Conservation (phyloP, 2,797 vertebrate genomes). For the Epinephelus malabaricus region DNA sequence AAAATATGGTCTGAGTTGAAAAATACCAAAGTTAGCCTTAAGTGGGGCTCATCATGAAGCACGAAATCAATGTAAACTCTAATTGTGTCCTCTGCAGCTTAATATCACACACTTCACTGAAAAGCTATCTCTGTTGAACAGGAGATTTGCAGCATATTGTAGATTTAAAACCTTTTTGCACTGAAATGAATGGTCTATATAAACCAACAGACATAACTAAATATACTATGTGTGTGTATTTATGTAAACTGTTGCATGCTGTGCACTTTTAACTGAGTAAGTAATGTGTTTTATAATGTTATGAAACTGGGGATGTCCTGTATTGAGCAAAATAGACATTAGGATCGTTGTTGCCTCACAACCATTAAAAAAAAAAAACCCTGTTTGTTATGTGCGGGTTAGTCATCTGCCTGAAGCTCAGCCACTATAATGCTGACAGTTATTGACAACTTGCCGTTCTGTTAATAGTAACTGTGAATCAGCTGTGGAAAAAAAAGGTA, state of each 20-base stretch:
- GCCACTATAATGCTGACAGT: constrained; percentile 36
- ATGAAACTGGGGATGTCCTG: constrained; percentile 13
- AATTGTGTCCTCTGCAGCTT: background rate
- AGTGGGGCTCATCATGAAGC: background rate
- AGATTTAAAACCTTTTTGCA: constrained; percentile 3
- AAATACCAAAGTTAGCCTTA: no score
- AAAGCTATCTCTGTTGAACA: constrained; percentile 9
- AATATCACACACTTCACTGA: background rate
- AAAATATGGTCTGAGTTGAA: no score
- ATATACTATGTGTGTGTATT: background rate
- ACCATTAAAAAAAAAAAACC: constrained; percentile 17
- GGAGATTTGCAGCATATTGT: background rate
- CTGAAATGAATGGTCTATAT: background rate
- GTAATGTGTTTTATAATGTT: background rate
- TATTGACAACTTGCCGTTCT: constrained; percentile 43
- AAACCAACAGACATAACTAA: constrained; percentile 1
- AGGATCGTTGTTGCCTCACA: constrained; percentile 3
- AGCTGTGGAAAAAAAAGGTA: constrained; percentile 1
- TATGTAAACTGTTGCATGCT: background rate
- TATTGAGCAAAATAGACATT: constrained; percentile 25
- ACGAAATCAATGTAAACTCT: background rate
- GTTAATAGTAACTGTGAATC: constrained; percentile 36
- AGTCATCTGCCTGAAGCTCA: constrained; percentile 29
- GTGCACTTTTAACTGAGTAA: background rate
- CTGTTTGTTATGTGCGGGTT: constrained; percentile 9